Conservation (phyloP, 2,797 vertebrate species). For the Argentina silus region DNA sequence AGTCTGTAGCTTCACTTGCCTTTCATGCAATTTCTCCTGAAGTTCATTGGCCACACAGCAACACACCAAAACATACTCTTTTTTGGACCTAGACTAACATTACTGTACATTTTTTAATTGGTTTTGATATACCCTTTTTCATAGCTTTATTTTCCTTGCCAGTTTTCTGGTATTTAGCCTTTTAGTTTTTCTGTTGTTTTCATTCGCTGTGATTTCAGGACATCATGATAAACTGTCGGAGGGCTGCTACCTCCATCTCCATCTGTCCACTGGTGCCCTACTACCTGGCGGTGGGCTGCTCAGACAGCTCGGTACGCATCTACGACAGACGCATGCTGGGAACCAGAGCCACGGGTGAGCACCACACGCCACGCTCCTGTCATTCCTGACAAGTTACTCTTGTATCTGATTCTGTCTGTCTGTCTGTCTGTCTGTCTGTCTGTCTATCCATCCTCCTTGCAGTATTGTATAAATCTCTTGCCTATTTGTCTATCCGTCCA, state of each 20-base stretch:
- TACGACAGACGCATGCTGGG: conserved; percentile 96
- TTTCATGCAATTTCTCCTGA: too few species aligned
- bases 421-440: neutral
- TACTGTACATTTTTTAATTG: too few species aligned
- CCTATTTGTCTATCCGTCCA: neutral
- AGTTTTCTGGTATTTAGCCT: too few species aligned
- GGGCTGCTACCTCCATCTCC: conserved; percentile 96
- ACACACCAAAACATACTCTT: too few species aligned
- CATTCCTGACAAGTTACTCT: too few species aligned
- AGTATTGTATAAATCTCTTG: neutral
- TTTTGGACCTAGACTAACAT: too few species aligned
- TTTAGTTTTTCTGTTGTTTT: neutral
- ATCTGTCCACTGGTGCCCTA: conserved; percentile 95
- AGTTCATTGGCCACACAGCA: too few species aligned
- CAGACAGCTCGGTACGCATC: conserved; percentile 97
- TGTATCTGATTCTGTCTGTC: neutral
- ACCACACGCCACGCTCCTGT: neutral
- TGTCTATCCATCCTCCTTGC: neutral
- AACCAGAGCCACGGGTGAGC: conserved; percentile 92
- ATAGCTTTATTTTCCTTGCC: neutral
- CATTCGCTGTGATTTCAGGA: conserved; percentile 79
- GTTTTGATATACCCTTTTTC: neutral
- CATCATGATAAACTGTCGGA: conserved; percentile 96
- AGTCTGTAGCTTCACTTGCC: too few species aligned
- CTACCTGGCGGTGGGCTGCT: conserved; percentile 96